A percentile compares a stretch with the other conserved stretches of the same genome.
These are phyloP conservation scores for Lophochroa leadbeateri DNA, from an alignment of 2,113 vertebrate species.

Conservation along the genomic window DNA sequence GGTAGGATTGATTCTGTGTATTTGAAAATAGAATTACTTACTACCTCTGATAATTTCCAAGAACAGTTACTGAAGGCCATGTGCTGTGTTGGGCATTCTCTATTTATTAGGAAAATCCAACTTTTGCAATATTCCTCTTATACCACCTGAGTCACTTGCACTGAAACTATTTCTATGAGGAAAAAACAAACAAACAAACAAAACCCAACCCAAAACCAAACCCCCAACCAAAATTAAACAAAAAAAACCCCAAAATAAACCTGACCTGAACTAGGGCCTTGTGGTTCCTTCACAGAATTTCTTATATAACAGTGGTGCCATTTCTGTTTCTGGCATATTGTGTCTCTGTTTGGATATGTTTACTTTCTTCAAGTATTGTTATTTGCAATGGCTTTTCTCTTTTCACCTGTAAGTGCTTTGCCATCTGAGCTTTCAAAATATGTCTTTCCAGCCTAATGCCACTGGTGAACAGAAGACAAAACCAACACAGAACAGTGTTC, in stretches of 20 bases:
- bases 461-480: conserved; percentile 84
- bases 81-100: not conserved
- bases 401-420: not conserved
- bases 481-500: conserved; percentile 83
- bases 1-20: not conserved
- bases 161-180: not conserved
- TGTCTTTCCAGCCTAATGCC: conserved; percentile 75
- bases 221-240: not conserved
- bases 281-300: not conserved
- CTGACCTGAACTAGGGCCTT: not conserved
- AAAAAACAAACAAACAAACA: not conserved
- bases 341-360: not conserved
- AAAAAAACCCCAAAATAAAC: not conserved
- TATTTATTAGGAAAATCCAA: not conserved
- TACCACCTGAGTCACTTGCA: not conserved
- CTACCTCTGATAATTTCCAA: not conserved
- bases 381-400: not conserved
- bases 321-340: not conserved
- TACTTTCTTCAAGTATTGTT: not conserved
- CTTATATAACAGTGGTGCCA: not conserved
- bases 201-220: not conserved
- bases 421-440: not conserved
- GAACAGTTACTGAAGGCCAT: not conserved
- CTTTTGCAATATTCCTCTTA: not conserved
- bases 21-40: not conserved